phyloP scores from a whole-genome alignment of 2,113 vertebrate species.

The Rhineura floridana region DNA sequence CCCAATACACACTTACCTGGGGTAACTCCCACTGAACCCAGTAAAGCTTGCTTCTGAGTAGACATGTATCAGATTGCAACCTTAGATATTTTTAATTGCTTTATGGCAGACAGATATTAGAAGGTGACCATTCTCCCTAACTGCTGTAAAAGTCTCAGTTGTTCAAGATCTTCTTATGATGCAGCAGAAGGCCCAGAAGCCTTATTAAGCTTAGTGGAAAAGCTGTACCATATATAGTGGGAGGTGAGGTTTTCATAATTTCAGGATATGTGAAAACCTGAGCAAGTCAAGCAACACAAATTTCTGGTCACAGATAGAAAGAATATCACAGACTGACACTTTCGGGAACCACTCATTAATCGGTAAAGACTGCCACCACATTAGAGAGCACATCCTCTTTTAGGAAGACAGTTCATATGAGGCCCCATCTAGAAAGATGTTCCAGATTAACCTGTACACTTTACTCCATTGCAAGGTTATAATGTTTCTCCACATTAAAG shows the following conservation, averaged over 20 bases:
- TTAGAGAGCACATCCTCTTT: not conserved
- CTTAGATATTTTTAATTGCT: too few relatives aligned
- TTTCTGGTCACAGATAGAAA: not conserved
- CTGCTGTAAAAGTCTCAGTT: not conserved
- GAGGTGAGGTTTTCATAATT: not conserved
- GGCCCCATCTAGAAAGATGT: not conserved
- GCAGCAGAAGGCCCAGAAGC: not conserved
- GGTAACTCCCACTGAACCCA: too few relatives aligned
- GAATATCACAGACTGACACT: not conserved
- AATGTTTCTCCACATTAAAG: not conserved
- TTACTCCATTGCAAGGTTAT: not conserved
- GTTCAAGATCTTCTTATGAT: not conserved
- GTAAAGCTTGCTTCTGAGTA: too few relatives aligned
- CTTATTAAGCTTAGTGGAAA: not conserved
- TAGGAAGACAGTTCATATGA: not conserved
- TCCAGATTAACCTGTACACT: accelerated
- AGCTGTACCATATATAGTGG: not conserved
- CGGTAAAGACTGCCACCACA: not conserved
- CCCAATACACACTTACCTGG: too few relatives aligned
- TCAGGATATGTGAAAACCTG: not conserved
- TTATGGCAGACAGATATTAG: not conserved
- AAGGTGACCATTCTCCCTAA: not conserved
- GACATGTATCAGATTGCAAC: too few relatives aligned
- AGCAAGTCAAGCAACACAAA: not conserved
- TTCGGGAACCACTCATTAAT: not conserved